Percentiles rank a stretch among this genome's conserved stretches.
phyloP scores from a whole-genome alignment of 2,888 invertebrate species.

The Chaitophorus viminalis region DNA sequence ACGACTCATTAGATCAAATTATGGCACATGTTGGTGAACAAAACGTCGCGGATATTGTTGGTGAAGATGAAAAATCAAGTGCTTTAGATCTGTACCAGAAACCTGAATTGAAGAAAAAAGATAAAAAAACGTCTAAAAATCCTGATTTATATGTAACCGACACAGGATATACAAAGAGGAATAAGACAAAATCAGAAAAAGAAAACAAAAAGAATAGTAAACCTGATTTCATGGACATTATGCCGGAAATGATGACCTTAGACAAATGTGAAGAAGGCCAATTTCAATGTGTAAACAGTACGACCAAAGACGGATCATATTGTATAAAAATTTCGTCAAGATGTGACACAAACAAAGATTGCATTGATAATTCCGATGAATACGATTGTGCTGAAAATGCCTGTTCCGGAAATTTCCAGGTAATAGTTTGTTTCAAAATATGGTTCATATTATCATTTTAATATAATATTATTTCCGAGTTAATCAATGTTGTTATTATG shows the following conservation, averaged over 20 bases:
- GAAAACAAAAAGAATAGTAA: constrained; percentile 58
- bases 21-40: not conserved
- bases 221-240: not conserved
- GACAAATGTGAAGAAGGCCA: constrained; percentile 67
- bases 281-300: constrained; percentile 73
- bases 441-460: not conserved
- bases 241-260: constrained; percentile 44
- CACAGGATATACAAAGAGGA: constrained; percentile 61
- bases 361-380: constrained; percentile 75
- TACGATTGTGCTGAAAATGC: constrained; percentile 70
- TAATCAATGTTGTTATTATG: constrained; percentile 64
- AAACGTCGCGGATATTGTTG: not conserved
- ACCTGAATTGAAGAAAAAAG: constrained; percentile 62
- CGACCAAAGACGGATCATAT: constrained; percentile 72
- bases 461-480: not conserved
- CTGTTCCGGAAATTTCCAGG: constrained; percentile 73
- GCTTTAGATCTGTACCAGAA: constrained; percentile 48
- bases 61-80: constrained; percentile 32
- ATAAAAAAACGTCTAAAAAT: constrained; percentile 62
- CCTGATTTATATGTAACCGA: constrained; percentile 57
- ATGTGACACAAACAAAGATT: constrained; percentile 73
- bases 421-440: not conserved
- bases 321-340: constrained; percentile 70
- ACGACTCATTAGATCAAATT: constrained; percentile 33
- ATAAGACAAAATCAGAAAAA: constrained; percentile 61